Base-by-base conservation (phyloP, 1,140 invertebrate species). In the Drosophila quadrilineata region DNA sequence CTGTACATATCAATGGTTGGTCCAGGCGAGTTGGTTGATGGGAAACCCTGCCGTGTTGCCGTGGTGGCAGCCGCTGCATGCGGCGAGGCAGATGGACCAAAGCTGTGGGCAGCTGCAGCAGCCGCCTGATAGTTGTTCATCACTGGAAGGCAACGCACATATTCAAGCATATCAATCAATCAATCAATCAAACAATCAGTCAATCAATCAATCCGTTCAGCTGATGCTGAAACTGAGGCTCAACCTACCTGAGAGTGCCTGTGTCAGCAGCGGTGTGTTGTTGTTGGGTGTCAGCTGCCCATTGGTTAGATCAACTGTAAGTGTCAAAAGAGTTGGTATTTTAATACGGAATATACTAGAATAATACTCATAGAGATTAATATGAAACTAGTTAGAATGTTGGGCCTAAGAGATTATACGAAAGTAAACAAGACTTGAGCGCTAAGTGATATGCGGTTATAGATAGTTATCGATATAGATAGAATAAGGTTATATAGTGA, bases 111-210 rank as follows among this genome's bases (percentile, higher is more conserved):
- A 45, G 93, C 94, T 68, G 93, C 94, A 33, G 95, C 94, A 68
- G 94, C 94, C 38, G 95, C 94, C 90, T 95, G 95, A 91, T 98
- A 97, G 92, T 97, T 98, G 93, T 97, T 98, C 95, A 98, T 97
- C 91, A 98, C 96, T 97, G 94, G 8, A 41, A 57, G 1, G 5
- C 10, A 8, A 36, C 22, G 14, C 1, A 0, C n/a, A 10, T 2
- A 4, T 8, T 8, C n/a, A 10, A 19, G 8, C 10, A 5, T n/a
- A n/a, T n/a, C n/a, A n/a, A n/a, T n/a, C n/a, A n/a, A n/a, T 57
- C 17, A 8, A 24, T 24, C 24, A 3, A 24, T 24, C 24, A 24
- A 24, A 24, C 24, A 24, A 6, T n/a, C n/a, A n/a, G n/a, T n/a
- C n/a, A n/a, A n/a, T n/a, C n/a, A n/a, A n/a, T n/a, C n/a, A n/a